Evolutionary conservation across 2,888 invertebrate species (phyloP), one percentile per base, ranked within the genome.

Genomic region (Drosophila tanythrix): DNA sequence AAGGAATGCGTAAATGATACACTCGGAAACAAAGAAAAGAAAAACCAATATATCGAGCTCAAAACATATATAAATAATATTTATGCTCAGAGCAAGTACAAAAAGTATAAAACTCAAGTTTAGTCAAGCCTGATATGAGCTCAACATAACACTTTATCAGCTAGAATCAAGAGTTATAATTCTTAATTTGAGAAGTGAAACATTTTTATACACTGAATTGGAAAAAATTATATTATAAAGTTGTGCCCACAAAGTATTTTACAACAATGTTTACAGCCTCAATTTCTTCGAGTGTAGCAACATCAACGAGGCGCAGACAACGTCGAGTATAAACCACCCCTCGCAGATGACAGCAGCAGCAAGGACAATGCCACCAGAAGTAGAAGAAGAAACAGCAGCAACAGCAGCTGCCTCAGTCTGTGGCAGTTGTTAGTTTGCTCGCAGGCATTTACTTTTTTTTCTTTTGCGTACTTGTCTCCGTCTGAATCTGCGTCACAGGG

Each of bases 341-440:
- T 87, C 82, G 73, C 72, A 56, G 38, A n/a, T 15, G 51, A 13
- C 50, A 29, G 27, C 50, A 50, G 27, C 59, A 63, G 74, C 79
- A 79, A 89, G 84, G 87, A 89, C 89, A 86, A 86, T 84, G 89
- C 76, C 87, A 80, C 74, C 71, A 74, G 70, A 81, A 81, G 79
- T 58, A 77, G 85, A 80, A 67, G 76, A 55, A 78, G 67, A 6
- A 71, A 55, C 31, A 71, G 55, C 43, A 61, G 48, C 56, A 51
- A 29, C 61, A 55, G 48, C 74, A 52, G 57, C 70, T 65, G 56
- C 63, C 65, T 62, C 59, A 52, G 48, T 50, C 50, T 15, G 53
- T 21, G 35, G 57, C 72, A 65, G 67, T 73, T 71, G 81, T 59
- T 87, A 84, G 82, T 80, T 87, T 80, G 79, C 89, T 85, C 46